These are phyloP conservation scores for Drosophila quinaria DNA, from an alignment of 2,888 invertebrate species.

Conservation along the genomic window DNA sequence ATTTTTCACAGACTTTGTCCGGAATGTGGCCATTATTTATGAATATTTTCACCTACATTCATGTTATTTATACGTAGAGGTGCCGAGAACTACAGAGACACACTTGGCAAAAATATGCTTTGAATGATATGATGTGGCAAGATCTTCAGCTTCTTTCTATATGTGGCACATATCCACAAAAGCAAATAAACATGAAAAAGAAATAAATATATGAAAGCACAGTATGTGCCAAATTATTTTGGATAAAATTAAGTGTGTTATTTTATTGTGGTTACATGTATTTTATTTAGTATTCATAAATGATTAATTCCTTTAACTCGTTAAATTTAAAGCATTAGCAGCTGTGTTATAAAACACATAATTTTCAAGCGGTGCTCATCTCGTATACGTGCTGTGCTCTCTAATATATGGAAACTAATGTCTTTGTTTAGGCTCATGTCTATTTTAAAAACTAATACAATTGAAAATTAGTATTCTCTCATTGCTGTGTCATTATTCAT, in stretches of 20 bases:
- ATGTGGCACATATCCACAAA: too few species aligned
- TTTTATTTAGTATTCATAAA: too few species aligned
- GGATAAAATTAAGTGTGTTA: constrained; percentile 36
- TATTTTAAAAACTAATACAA: constrained; percentile 15
- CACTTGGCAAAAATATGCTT: constrained; percentile 36
- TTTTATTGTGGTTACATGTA: constrained; percentile 2
- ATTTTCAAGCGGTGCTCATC: constrained; percentile 29
- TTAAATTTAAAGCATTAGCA: constrained; percentile 29
- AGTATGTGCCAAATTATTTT: too few species aligned
- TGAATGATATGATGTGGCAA: constrained; percentile 42
- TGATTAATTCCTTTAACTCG: too few species aligned
- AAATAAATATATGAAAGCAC: too few species aligned
- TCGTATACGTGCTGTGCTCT: constrained; percentile 49
- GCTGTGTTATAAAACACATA: neutral
- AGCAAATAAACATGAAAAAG: too few species aligned
- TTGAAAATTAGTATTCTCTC: constrained; percentile 38
- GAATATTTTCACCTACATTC: constrained; percentile 79
- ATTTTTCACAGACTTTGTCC: constrained; percentile 62
- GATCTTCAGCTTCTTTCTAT: constrained; percentile 3
- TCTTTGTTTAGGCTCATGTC: too few species aligned
- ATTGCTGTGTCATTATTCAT: constrained; percentile 52
- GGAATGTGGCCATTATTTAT: constrained; percentile 73
- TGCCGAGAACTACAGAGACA: too few species aligned
- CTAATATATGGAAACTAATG: too few species aligned
- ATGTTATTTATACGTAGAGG: constrained; percentile 60